Percentiles rank a stretch among this genome's conserved stretches.
These are phyloP conservation scores for Leucoraja erinaceus DNA, from an alignment of 2,113 vertebrate species.

Conservation along the genomic window DNA sequence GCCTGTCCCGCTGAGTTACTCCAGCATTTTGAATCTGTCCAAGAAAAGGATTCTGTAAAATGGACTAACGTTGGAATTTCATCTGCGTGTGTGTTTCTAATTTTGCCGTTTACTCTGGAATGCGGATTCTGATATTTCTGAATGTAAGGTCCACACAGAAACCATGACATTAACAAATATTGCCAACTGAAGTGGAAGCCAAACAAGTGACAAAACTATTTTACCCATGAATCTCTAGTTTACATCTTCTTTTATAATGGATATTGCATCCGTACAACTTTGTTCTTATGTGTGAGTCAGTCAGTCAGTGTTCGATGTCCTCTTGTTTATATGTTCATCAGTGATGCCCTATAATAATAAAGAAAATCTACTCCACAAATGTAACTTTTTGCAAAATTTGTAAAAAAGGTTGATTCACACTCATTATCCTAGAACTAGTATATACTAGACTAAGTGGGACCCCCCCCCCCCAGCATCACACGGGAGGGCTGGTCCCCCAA, in stretches of 20 bases:
- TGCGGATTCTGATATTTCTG: background rate
- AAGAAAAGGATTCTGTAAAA: background rate
- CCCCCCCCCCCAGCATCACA: too few relatives aligned
- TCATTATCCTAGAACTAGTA: background rate
- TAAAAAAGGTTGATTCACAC: background rate
- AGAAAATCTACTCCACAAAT: background rate
- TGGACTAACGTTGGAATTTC: background rate
- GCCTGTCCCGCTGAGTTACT: too few relatives aligned
- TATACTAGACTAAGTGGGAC: too few relatives aligned
- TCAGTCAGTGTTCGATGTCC: background rate
- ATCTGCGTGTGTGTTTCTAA: background rate
- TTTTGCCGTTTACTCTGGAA: background rate
- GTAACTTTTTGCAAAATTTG: background rate
- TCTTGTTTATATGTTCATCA: background rate
- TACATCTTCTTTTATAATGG: background rate
- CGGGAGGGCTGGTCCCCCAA: too few relatives aligned
- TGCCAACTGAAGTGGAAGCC: background rate
- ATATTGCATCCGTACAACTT: background rate
- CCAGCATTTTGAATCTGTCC: too few relatives aligned
- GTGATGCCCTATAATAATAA: background rate
- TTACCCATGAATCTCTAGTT: background rate
- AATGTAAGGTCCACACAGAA: background rate
- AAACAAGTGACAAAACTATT: background rate
- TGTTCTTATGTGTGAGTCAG: background rate
- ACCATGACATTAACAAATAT: background rate